phyloP scores from a whole-genome alignment of 2,797 vertebrate genomes.

The Bovichtus variegatus region DNA sequence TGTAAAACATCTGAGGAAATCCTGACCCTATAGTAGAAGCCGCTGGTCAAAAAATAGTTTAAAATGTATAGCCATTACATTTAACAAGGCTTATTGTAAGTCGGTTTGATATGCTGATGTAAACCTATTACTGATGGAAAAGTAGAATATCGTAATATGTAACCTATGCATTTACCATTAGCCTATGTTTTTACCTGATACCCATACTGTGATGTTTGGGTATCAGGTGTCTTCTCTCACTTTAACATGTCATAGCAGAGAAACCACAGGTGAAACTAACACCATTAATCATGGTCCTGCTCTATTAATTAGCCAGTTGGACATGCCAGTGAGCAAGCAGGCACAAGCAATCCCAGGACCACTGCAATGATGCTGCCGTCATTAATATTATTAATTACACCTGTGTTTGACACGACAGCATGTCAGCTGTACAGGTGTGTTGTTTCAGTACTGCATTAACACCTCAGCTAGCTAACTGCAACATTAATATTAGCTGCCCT shows the following conservation, averaged over 20 bases:
- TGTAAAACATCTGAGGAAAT: constrained; percentile 1
- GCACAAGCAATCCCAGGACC: not conserved
- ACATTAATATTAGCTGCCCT: not conserved
- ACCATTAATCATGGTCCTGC: not conserved
- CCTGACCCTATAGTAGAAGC: not conserved
- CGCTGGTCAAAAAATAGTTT: not conserved
- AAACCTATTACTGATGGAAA: no score
- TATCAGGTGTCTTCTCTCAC: no score
- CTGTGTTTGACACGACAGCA: not conserved
- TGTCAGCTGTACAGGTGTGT: not conserved
- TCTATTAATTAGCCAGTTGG: not conserved
- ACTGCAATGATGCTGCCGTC: not conserved
- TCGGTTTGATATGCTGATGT: not conserved
- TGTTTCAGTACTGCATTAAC: not conserved
- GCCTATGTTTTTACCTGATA: not conserved
- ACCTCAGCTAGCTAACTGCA: not conserved
- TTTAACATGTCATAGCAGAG: not conserved
- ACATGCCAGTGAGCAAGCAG: not conserved
- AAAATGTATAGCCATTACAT: no score
- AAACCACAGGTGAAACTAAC: not conserved
- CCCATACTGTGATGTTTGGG: no score
- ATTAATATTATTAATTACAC: not conserved
- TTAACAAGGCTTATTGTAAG: not conserved
- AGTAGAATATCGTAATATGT: not conserved
- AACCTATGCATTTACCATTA: not conserved